These are phyloP conservation scores for Phaenicophaeus curvirostris DNA, from an alignment of 2,797 vertebrate genomes.

Conservation along the genomic window DNA sequence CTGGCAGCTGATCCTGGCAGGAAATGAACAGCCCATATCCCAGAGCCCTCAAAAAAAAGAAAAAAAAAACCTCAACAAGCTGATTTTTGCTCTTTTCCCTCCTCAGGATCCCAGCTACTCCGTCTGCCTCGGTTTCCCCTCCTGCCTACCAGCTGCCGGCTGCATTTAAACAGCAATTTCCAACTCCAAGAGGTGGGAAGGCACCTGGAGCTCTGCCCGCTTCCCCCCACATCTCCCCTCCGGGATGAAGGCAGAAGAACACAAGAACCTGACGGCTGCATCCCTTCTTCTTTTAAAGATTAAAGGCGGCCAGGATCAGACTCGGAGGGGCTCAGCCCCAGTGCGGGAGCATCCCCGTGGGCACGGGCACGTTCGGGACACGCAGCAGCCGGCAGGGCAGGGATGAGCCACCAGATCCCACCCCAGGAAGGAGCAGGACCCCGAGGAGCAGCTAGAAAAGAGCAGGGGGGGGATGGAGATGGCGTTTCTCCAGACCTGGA, in stretches of 20 bases:
- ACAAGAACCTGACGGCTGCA: rapidly evolving
- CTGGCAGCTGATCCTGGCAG: neutral
- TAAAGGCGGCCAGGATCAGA: neutral
- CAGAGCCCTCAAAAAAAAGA: neutral
- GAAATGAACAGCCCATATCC: neutral
- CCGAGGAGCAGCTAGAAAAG: neutral
- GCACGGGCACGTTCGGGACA: rapidly evolving
- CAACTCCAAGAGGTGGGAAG: rapidly evolving
- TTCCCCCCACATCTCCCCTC: rapidly evolving
- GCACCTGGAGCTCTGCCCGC: neutral
- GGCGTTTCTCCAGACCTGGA: neutral
- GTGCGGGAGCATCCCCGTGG: neutral
- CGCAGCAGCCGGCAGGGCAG: neutral
- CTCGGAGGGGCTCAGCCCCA: neutral
- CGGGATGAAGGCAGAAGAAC: neutral
- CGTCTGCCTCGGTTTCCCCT: neutral
- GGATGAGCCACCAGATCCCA: neutral
- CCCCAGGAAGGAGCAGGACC: too few relatives aligned
- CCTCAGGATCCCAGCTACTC: neutral
- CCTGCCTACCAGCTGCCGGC: neutral
- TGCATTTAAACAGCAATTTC: neutral
- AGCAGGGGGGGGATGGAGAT: neutral
- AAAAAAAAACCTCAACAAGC: neutral
- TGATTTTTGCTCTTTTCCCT: neutral
- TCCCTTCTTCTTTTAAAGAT: neutral